phyloP scores from a whole-genome alignment of 2,888 invertebrate genomes.

The Platerodrilus igneus region DNA sequence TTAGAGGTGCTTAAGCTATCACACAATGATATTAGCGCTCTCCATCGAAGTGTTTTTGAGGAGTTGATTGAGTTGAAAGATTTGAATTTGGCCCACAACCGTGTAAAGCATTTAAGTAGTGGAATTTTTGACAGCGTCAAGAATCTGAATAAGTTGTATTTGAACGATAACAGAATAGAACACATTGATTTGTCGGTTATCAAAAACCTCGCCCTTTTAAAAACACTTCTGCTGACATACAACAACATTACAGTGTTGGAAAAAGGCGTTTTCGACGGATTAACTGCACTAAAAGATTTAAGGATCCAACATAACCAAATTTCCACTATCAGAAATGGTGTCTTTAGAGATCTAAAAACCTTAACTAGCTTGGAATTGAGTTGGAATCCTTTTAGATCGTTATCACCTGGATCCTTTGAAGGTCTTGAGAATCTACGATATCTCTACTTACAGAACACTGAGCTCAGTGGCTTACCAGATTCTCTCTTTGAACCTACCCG shows the following conservation, averaged over 20 bases:
- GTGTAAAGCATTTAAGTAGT: constrained; percentile 1
- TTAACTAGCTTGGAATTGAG: constrained; percentile 1
- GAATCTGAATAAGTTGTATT: constrained; percentile 1
- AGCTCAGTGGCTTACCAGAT: constrained; percentile 5
- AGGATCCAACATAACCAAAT: too few relatives aligned
- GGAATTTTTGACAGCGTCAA: constrained; percentile 1
- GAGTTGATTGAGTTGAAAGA: not conserved
- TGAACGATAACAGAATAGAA: constrained; percentile 9
- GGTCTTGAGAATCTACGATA: constrained; percentile 2
- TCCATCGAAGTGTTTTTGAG: not conserved
- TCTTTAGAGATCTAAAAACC: not conserved
- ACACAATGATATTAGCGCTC: not conserved
- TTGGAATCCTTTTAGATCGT: constrained; percentile 3
- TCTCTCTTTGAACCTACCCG: not conserved
- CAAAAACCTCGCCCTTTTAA: not conserved
- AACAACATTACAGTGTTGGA: too few relatives aligned
- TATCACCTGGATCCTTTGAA: constrained; percentile 1
- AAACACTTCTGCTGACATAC: too few relatives aligned
- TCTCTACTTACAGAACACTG: constrained; percentile 9
- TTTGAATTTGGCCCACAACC: constrained; percentile 1
- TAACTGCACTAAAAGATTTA: too few relatives aligned
- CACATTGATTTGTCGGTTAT: too few relatives aligned
- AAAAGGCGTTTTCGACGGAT: too few relatives aligned
- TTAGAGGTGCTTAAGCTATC: not conserved
- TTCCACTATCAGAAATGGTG: too few relatives aligned